Evolutionary conservation across 2,113 vertebrate genomes (phyloP).

Genomic region (Pardalotus punctatus): DNA sequence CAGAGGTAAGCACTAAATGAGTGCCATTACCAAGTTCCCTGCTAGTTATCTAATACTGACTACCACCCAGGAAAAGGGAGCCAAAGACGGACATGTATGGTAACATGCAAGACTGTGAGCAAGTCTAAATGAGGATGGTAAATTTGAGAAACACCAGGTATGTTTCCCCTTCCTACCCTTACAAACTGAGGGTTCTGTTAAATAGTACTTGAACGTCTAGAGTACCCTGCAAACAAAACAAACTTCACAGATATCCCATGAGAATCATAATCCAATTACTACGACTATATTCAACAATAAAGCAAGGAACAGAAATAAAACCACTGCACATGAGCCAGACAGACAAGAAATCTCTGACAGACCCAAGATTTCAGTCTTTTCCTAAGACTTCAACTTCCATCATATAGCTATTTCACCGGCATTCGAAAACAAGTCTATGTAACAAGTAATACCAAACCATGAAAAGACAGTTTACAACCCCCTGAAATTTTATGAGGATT

Average conservation of each 20-base stretch:
- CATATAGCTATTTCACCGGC: background rate
- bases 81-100: background rate
- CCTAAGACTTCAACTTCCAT: background rate
- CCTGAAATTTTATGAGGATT: background rate
- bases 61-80: background rate
- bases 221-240: background rate
- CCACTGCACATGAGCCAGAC: background rate
- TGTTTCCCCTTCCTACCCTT: background rate
- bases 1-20: background rate
- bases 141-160: background rate
- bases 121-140: background rate
- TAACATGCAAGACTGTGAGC: background rate
- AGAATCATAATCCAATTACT: background rate
- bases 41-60: background rate
- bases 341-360: background rate
- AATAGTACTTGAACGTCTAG: background rate
- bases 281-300: background rate
- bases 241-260: background rate
- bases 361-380: background rate
- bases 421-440: background rate
- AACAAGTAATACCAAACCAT: background rate
- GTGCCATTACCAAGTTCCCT: background rate
- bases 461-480: background rate
- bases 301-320: background rate
- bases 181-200: background rate